These are phyloP conservation scores for Thecocarcelia acutangulata DNA, from an alignment of 2,888 invertebrate species.

Conservation along the genomic window DNA sequence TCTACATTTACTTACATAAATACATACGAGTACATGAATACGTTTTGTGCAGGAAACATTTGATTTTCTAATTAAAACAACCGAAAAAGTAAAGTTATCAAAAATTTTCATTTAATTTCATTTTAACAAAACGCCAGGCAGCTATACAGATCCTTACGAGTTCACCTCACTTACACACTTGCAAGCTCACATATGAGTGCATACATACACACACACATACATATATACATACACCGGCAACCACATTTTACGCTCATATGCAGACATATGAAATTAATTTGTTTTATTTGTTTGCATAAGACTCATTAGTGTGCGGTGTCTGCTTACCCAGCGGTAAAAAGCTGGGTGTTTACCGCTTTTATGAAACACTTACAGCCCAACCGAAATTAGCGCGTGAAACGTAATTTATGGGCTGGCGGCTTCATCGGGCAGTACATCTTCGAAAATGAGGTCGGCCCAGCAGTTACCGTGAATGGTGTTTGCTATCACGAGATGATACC, in stretches of 20 bases:
- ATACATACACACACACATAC: conserved; percentile 56
- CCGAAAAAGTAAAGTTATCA: conserved; percentile 63
- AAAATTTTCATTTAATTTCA: conserved; percentile 60
- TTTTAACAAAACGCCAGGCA: conserved; percentile 68
- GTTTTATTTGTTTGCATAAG: background rate
- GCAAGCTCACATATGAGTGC: conserved; percentile 60
- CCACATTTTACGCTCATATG: conserved; percentile 40
- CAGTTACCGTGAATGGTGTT: too few species aligned
- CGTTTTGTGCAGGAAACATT: conserved; percentile 1
- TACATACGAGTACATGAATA: background rate
- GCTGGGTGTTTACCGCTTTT: too few species aligned
- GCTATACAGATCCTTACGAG: conserved; percentile 4
- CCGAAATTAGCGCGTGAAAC: too few species aligned
- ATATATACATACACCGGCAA: background rate
- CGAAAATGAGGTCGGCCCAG: too few species aligned
- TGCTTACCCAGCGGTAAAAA: background rate
- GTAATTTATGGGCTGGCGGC: too few species aligned
- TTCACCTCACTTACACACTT: background rate
- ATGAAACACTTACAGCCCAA: too few species aligned
- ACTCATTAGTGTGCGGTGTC: background rate
- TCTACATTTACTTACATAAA: conserved; percentile 9
- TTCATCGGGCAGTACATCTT: too few species aligned
- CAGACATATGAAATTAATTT: conserved; percentile 48
- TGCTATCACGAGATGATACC: too few species aligned
- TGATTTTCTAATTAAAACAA: conserved; percentile 77